These are phyloP conservation scores for Psittacula derbiana DNA, from an alignment of 2,797 vertebrate species.

Conservation along the genomic window DNA sequence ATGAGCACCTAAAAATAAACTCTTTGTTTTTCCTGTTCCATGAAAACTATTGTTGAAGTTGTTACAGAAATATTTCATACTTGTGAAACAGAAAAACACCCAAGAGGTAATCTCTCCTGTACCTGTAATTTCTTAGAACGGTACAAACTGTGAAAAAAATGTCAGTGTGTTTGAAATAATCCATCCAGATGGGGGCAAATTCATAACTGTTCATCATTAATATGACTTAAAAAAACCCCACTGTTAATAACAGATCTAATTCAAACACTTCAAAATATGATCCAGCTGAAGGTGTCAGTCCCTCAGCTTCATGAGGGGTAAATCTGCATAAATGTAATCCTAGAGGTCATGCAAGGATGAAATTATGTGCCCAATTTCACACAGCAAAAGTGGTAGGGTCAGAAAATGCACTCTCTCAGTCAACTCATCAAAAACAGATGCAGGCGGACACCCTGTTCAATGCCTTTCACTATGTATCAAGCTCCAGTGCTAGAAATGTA, in stretches of 20 bases:
- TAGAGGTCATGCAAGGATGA: neutral
- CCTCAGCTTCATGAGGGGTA: neutral
- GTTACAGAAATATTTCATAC: slow-evolving; percentile 31
- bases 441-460: neutral
- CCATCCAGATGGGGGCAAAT: neutral
- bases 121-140: neutral
- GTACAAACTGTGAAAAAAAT: neutral
- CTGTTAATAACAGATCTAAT: neutral
- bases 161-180: neutral
- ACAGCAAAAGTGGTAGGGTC: neutral
- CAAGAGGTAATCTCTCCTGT: neutral
- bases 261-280: neutral
- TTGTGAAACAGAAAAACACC: neutral
- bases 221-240: neutral
- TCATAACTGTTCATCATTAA: neutral
- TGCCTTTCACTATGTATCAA: neutral
- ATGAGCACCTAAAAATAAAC: slow-evolving; percentile 43
- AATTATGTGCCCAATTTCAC: neutral
- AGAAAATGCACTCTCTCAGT: neutral
- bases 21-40: slow-evolving; percentile 32
- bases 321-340: neutral
- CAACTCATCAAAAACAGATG: neutral
- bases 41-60: slow-evolving; percentile 45
- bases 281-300: neutral
- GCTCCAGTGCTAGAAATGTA: neutral